These are phyloP conservation scores for Drosophila prosaltans DNA, from an alignment of 1,140 invertebrate species.

Conservation along the genomic window DNA sequence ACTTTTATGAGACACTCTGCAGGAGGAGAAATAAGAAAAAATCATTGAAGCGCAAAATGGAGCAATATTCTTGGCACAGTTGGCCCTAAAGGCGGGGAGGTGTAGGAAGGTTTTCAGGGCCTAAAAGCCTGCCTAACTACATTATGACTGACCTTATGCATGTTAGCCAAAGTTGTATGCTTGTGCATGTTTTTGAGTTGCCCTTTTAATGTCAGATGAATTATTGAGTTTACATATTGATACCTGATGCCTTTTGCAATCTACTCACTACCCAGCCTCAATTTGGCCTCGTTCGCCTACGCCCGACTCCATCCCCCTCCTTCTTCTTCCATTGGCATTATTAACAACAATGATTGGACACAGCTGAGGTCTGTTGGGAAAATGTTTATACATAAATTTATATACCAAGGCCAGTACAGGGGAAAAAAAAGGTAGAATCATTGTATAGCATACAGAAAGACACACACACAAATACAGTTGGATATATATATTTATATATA, in stretches of 20 bases:
- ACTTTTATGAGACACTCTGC: constrained; percentile 55
- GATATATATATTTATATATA: background rate
- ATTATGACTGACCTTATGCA: constrained; percentile 49
- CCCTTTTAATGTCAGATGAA: constrained; percentile 46
- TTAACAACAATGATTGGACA: constrained; percentile 62
- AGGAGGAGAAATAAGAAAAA: constrained; percentile 23
- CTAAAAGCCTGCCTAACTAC: constrained; percentile 52
- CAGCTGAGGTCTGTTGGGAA: constrained; percentile 55
- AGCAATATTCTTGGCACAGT: constrained; percentile 71
- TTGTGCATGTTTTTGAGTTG: constrained; percentile 17
- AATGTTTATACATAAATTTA: constrained; percentile 34
- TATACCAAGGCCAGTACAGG: constrained; percentile 52
- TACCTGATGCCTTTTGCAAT: constrained; percentile 21
- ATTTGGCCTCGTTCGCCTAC: background rate
- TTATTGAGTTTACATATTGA: constrained; percentile 67
- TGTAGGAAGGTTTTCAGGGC: constrained; percentile 1
- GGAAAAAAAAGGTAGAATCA: constrained; percentile 17
- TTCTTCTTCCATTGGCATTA: constrained; percentile 43
- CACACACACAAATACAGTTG: background rate
- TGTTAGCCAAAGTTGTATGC: background rate
- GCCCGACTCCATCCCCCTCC: constrained; percentile 2
- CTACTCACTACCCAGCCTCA: background rate
- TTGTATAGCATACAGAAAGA: background rate
- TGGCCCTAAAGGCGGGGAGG: background rate
- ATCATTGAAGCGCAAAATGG: constrained; percentile 70